Evolutionary conservation across 2,888 invertebrate species (phyloP).

Genomic region (Polydrusus cervinus): DNA sequence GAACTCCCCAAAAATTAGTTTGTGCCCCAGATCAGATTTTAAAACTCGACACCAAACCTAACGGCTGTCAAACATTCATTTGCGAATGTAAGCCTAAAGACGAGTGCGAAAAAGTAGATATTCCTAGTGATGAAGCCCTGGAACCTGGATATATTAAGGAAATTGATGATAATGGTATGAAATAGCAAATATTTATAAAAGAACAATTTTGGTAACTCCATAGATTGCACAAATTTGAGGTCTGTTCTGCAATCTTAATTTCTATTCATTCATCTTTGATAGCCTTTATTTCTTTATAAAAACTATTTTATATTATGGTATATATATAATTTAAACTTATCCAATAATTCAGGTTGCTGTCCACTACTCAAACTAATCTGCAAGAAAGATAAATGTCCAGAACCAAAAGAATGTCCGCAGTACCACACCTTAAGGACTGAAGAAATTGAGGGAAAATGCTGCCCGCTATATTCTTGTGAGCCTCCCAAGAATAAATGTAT

Average conservation of each 20-base stretch:
- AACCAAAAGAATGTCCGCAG: conserved; percentile 75
- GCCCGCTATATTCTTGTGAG: conserved; percentile 79
- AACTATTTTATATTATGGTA: too few relatives aligned
- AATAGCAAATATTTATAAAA: not conserved
- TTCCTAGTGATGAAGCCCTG: conserved; percentile 68
- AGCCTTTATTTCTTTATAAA: not conserved
- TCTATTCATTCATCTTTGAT: not conserved
- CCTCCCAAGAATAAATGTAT: conserved; percentile 80
- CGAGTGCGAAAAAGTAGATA: conserved; percentile 77
- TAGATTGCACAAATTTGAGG: too few relatives aligned
- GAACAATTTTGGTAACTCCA: too few relatives aligned
- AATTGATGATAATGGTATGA: conserved; percentile 69
- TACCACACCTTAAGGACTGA: conserved; percentile 73
- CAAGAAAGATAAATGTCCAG: conserved; percentile 77
- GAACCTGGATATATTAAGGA: conserved; percentile 72
- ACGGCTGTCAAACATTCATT: conserved; percentile 82
- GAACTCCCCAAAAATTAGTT: conserved; percentile 79
- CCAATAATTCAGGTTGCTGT: conserved; percentile 79
- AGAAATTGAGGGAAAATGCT: conserved; percentile 73
- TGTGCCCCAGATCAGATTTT: conserved; percentile 83
- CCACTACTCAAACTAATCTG: conserved; percentile 78
- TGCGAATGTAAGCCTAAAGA: conserved; percentile 85
- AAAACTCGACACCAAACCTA: conserved; percentile 77
- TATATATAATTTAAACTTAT: too few relatives aligned
- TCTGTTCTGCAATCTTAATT: too few relatives aligned